Evolutionary conservation across 2,113 vertebrate species (phyloP).

Genomic region (Ancistrus triradiatus): DNA sequence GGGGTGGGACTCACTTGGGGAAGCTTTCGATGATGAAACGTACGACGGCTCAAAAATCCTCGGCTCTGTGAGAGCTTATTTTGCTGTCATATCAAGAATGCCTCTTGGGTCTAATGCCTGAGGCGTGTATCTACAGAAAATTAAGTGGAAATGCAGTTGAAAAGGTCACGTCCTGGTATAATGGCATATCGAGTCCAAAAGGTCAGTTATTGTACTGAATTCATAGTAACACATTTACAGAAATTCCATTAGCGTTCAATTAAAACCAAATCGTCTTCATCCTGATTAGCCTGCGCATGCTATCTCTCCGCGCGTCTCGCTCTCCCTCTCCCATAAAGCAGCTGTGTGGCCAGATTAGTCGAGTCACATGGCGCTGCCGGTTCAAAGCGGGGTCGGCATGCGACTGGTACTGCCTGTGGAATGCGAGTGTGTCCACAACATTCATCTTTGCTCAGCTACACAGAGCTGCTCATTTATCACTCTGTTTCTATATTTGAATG

Average conservation of each 20-base stretch:
- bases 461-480: slow-evolving; percentile 9
- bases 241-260: too few relatives aligned
- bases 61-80: too few relatives aligned
- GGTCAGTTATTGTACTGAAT: too few relatives aligned
- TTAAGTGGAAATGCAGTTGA: neutral
- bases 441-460: neutral
- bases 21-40: too few relatives aligned
- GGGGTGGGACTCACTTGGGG: too few relatives aligned
- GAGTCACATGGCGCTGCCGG: slow-evolving; percentile 62
- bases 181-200: neutral
- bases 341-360: slow-evolving; percentile 39
- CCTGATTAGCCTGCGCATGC: neutral
- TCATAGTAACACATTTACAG: too few relatives aligned
- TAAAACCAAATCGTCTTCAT: neutral
- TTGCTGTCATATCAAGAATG: too few relatives aligned
- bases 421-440: slow-evolving; percentile 35
- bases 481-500: slow-evolving; percentile 6
- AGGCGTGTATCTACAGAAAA: too few relatives aligned
- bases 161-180: neutral
- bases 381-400: slow-evolving; percentile 64
- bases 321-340: slow-evolving; percentile 18
- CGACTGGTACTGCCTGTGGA: slow-evolving; percentile 49
- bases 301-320: neutral
- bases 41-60: too few relatives aligned
- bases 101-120: too few relatives aligned